Conservation (phyloP, 2,888 invertebrate species). For the Philopedon plagiatum region DNA sequence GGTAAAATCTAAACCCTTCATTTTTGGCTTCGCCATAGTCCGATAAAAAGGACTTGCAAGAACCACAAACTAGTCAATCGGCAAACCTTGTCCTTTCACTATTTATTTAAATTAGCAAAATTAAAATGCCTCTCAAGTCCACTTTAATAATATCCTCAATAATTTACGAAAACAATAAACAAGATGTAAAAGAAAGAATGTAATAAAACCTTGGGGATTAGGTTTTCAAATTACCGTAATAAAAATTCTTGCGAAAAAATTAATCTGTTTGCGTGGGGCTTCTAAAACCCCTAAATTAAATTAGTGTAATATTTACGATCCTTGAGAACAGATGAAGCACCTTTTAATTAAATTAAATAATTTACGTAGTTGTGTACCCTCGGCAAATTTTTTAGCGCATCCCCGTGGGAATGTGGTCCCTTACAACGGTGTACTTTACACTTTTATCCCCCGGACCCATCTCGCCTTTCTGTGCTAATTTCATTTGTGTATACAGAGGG, state of each 20-base stretch:
- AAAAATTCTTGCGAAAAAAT: constrained; percentile 45
- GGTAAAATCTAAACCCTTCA: no score
- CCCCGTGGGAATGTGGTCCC: constrained; percentile 31
- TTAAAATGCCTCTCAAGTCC: no score
- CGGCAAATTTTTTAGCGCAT: constrained; percentile 34
- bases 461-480: constrained; percentile 19
- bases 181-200: constrained; percentile 34
- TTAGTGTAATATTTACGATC: constrained; percentile 53
- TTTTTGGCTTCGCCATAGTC: no score
- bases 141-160: no score
- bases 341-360: constrained; percentile 66
- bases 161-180: constrained; percentile 29
- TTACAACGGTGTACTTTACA: constrained; percentile 19
- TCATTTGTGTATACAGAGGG: constrained; percentile 7
- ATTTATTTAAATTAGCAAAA: no score
- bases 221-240: constrained; percentile 40
- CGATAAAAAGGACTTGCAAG: no score
- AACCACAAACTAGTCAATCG: no score
- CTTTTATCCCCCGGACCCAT: constrained; percentile 25
- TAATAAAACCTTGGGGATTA: constrained; percentile 26
- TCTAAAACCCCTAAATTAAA: constrained; percentile 48
- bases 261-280: constrained; percentile 44
- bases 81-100: no score
- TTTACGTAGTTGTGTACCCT: constrained; percentile 59
- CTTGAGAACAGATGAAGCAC: constrained; percentile 53